A percentile compares a stretch with the other conserved stretches of the same genome.
Conservation (phyloP, 1,140 invertebrate genomes). For the Drosophila triauraria region DNA sequence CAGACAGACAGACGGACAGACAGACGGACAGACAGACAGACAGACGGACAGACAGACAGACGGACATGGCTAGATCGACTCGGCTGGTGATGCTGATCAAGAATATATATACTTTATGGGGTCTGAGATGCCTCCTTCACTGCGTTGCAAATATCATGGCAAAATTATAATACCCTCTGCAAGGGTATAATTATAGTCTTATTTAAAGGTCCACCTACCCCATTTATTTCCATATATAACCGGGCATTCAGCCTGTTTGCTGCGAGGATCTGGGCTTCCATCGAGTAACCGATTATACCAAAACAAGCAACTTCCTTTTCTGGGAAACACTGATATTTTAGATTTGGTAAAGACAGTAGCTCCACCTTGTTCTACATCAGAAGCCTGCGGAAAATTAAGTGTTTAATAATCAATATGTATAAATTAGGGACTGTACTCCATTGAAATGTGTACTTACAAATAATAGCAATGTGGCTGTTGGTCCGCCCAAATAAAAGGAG, state of each 20-base stretch:
- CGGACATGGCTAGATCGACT: too few relatives aligned
- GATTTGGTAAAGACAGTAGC: constrained; percentile 97
- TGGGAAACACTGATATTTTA: constrained; percentile 92
- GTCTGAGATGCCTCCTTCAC: too few relatives aligned
- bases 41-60: too few relatives aligned
- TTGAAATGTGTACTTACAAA: constrained; percentile 49
- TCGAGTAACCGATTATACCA: constrained; percentile 97
- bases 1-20: too few relatives aligned
- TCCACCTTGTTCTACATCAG: constrained; percentile 96
- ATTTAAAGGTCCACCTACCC: constrained; percentile 85
- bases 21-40: too few relatives aligned
- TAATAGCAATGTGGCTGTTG: constrained; percentile 87
- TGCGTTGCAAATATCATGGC: too few relatives aligned
- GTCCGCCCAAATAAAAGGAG: constrained; percentile 82
- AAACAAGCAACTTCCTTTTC: constrained; percentile 95
- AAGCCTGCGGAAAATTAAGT: constrained; percentile 88
- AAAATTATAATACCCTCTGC: too few relatives aligned
- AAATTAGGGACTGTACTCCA: not conserved
- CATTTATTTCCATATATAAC: constrained; percentile 97
- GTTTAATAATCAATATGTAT: too few relatives aligned
- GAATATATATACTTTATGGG: too few relatives aligned
- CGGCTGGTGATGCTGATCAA: too few relatives aligned
- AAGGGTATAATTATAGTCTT: too few relatives aligned
- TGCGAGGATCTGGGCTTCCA: constrained; percentile 94
- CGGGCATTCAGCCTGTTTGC: constrained; percentile 97